Conservation (phyloP, 2,888 invertebrate genomes). For the Monopis laevigella region DNA sequence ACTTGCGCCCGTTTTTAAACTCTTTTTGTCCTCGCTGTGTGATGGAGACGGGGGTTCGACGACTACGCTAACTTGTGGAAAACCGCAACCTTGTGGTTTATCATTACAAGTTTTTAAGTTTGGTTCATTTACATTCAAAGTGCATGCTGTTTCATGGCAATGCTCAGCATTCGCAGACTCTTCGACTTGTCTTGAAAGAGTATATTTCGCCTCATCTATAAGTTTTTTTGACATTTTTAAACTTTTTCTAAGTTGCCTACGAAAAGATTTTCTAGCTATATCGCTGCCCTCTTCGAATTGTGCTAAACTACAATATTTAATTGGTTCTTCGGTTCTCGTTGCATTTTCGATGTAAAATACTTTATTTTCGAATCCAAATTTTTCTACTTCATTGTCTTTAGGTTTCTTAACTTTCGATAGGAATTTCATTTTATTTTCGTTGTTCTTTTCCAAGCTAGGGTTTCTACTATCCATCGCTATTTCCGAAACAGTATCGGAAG, state of each 20-base stretch:
- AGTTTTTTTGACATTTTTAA: slow-evolving; percentile 45
- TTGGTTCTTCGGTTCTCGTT: slow-evolving; percentile 64
- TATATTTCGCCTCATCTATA: slow-evolving; percentile 38
- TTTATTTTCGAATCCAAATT: slow-evolving; percentile 78
- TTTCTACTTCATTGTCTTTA: slow-evolving; percentile 54
- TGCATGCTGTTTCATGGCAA: not conserved
- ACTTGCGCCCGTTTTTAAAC: slow-evolving; percentile 43
- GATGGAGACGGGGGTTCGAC: slow-evolving; percentile 81
- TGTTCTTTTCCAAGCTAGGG: slow-evolving; percentile 64
- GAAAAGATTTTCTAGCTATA: slow-evolving; percentile 81
- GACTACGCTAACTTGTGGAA: slow-evolving; percentile 77
- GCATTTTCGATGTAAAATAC: slow-evolving; percentile 70
- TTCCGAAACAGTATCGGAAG: slow-evolving; percentile 63
- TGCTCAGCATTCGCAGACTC: slow-evolving; percentile 28
- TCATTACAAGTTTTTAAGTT: not conserved
- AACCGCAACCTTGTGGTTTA: slow-evolving; percentile 20
- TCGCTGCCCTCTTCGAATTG: slow-evolving; percentile 86
- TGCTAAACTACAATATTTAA: slow-evolving; percentile 81
- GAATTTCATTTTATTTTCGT: slow-evolving; percentile 69
- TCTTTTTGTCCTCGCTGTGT: slow-evolving; percentile 67
- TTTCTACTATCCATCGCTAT: slow-evolving; percentile 61
- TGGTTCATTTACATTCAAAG: not conserved
- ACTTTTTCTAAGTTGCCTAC: slow-evolving; percentile 54
- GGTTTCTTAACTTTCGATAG: slow-evolving; percentile 49
- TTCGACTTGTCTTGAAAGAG: slow-evolving; percentile 43